phyloP scores from a whole-genome alignment of 2,888 invertebrate genomes.

The Pilophorus perplexus region DNA sequence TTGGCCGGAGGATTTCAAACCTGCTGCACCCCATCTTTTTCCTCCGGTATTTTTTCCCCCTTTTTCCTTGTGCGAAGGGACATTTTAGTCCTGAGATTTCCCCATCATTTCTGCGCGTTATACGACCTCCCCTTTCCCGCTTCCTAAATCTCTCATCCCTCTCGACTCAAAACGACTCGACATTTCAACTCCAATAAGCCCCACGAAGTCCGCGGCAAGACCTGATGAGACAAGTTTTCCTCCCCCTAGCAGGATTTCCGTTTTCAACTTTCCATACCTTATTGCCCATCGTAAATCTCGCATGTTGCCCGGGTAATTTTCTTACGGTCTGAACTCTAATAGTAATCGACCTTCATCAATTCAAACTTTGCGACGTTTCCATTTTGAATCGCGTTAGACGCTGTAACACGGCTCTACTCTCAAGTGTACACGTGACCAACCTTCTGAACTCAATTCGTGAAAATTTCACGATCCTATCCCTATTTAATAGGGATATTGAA shows the following conservation, averaged over 20 bases:
- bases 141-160: background rate
- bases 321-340: constrained; percentile 4
- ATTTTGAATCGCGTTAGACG: too few species aligned
- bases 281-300: constrained; percentile 12
- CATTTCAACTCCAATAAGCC: constrained; percentile 7
- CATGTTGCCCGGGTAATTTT: background rate
- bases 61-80: too few species aligned
- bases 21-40: constrained; percentile 18
- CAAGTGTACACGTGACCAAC: too few species aligned
- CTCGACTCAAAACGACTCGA: background rate
- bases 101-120: too few species aligned
- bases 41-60: too few species aligned
- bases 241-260: background rate
- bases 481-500: too few species aligned
- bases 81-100: too few species aligned
- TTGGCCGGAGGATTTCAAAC: background rate
- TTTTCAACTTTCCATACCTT: background rate
- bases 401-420: too few species aligned
- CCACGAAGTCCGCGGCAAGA: background rate
- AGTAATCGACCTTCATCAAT: constrained; percentile 15
- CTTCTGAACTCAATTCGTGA: too few species aligned
- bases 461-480: too few species aligned
- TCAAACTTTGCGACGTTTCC: too few species aligned
- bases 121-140: constrained; percentile 32
- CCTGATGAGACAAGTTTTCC: constrained; percentile 17